A percentile compares a stretch with the other conserved stretches of the same genome.
Conservation (phyloP, 2,113 vertebrate genomes). For the Rana temporaria region DNA sequence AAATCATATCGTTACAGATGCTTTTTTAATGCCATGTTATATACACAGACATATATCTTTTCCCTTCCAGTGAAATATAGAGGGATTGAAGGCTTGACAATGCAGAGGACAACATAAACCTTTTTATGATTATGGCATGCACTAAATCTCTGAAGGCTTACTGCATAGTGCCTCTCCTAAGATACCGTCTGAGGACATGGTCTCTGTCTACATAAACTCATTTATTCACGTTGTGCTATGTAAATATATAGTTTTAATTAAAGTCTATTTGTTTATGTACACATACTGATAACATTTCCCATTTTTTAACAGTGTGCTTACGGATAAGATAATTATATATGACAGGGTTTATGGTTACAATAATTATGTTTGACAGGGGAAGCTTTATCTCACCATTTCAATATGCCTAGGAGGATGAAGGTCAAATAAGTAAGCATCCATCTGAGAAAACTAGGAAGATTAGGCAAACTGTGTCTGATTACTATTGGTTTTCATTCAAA, state of each 20-base stretch:
- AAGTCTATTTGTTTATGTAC: constrained; percentile 53
- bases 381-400: constrained; percentile 55
- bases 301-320: constrained; percentile 52
- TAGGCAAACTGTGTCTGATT: constrained; percentile 29
- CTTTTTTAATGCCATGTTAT: not conserved
- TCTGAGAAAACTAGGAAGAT: constrained; percentile 45
- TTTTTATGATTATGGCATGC: constrained; percentile 20
- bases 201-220: constrained; percentile 36
- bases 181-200: constrained; percentile 26
- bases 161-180: not conserved
- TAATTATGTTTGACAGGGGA: constrained; percentile 53
- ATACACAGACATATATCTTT: not conserved
- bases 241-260: constrained; percentile 56
- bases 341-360: constrained; percentile 54
- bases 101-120: not conserved
- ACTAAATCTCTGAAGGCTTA: not conserved
- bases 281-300: constrained; percentile 44
- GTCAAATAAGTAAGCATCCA: constrained; percentile 40
- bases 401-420: constrained; percentile 46
- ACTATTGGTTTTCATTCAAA: constrained; percentile 22
- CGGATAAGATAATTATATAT: constrained; percentile 56
- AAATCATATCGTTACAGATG: not conserved
- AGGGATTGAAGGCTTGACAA: not conserved
- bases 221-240: constrained; percentile 41
- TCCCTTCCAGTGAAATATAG: not conserved